Percentiles rank a stretch among this genome's conserved stretches.
Conservation (phyloP, 2,797 vertebrate species). For the Apogon hyalosoma region DNA sequence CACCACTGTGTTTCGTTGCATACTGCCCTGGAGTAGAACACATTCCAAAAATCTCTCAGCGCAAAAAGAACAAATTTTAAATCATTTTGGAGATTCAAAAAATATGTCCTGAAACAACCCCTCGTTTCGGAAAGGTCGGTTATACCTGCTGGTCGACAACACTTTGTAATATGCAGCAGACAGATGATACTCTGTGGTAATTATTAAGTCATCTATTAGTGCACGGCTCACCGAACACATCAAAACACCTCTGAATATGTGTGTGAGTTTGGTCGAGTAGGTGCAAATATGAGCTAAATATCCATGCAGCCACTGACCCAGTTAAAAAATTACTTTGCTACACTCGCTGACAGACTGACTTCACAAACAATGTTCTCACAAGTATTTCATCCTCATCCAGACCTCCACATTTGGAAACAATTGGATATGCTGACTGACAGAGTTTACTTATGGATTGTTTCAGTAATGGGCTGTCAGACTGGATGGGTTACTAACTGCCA, state of each 20-base stretch:
- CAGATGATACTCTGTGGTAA: constrained; percentile 11
- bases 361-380: background rate
- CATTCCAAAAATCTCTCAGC: background rate
- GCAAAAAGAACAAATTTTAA: background rate
- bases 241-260: background rate
- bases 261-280: background rate
- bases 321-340: background rate
- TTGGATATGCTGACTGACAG: background rate
- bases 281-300: background rate
- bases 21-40: no score
- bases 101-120: background rate
- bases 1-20: no score
- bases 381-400: background rate
- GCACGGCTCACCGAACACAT: constrained; percentile 15
- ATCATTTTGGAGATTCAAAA: background rate
- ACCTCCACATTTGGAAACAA: background rate
- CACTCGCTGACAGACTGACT: constrained; percentile 1
- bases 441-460: background rate
- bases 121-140: background rate
- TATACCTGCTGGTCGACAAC: background rate
- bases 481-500: background rate
- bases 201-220: constrained; percentile 23
- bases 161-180: constrained; percentile 10
- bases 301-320: constrained; percentile 16
- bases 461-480: background rate